Evolutionary conservation across 2,888 invertebrate genomes (phyloP), one percentile per base, ranked within the genome.

Genomic region (Drosophila heteroneura): DNA sequence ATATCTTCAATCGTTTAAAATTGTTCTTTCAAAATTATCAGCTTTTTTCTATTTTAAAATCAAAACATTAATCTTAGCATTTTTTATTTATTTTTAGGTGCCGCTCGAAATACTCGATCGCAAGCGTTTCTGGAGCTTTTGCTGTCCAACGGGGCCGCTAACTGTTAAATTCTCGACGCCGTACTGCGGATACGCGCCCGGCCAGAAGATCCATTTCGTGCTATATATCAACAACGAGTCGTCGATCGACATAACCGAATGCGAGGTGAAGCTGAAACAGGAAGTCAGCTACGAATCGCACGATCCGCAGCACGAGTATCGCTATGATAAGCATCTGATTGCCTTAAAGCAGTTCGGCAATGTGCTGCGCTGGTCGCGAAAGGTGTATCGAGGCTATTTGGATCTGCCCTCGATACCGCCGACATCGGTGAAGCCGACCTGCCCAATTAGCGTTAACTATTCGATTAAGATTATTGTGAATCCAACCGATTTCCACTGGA

Each of bases 181-280:
- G 0, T 96, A 96, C 59, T 95, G 95, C 28, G 97, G 97, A 12
- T 97, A 96, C 92, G 96, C 96, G 49, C 96, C 96, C 2, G 97
- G 97, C 0, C 97, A 97, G 93, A 94, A 95, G 69, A 96, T 97
- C 3, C 95, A 96, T 1, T 94, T 97, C 52, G 94, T 95, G 74
- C 94, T 97, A 14, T 96, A 96, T 85, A 94, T 96, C 44, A 96
- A 97, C 83, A 97, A 97, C 93, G 95, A 95, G 89, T 96, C 97
- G 68, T 96, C 96, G 90, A 95, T 96, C 44, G 94, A 95, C 76
- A 94, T 97, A 54, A 94, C 95, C 72, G 94, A 94, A 68, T 94
- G 97, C 16, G 95, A 95, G 91, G 94, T 96, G 59, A 94, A 94
- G 74, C 93, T 97, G 37, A 94, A 95, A 81, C 96, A 96, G 95